Evolutionary conservation across 2,113 vertebrate species (phyloP).

Genomic region (Miniopterus natalensis): DNA sequence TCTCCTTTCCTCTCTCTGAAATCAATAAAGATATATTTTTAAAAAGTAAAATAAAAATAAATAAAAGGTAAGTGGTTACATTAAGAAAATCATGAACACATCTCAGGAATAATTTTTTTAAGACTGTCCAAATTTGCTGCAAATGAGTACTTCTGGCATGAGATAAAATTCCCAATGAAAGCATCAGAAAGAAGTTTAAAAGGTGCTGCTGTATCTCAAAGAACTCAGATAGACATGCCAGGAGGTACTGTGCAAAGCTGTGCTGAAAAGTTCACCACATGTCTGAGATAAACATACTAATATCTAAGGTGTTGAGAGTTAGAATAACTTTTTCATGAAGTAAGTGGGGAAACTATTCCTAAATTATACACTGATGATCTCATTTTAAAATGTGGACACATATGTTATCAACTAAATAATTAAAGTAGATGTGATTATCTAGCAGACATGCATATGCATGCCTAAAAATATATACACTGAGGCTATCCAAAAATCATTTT

Average conservation of each 20-base stretch:
- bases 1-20: too few species aligned
- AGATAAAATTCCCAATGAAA: neutral
- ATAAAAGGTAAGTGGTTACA: neutral
- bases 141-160: neutral
- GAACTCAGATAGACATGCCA: neutral
- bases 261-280: neutral
- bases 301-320: neutral
- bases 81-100: neutral
- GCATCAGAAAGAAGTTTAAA: neutral
- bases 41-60: too few species aligned
- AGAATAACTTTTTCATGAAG: neutral
- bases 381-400: neutral
- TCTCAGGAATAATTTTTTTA: neutral
- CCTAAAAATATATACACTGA: neutral
- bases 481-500: neutral
- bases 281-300: neutral
- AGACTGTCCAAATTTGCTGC: neutral
- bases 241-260: neutral
- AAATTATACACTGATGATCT: neutral
- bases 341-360: neutral
- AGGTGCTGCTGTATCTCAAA: neutral
- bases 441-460: neutral
- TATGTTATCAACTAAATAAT: neutral
- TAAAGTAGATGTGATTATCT: conserved; percentile 9
- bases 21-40: too few species aligned